Percentiles rank a stretch among this genome's conserved stretches.
These are phyloP conservation scores for Apis laboriosa DNA, from an alignment of 1,140 invertebrate genomes.

Conservation along the genomic window DNA sequence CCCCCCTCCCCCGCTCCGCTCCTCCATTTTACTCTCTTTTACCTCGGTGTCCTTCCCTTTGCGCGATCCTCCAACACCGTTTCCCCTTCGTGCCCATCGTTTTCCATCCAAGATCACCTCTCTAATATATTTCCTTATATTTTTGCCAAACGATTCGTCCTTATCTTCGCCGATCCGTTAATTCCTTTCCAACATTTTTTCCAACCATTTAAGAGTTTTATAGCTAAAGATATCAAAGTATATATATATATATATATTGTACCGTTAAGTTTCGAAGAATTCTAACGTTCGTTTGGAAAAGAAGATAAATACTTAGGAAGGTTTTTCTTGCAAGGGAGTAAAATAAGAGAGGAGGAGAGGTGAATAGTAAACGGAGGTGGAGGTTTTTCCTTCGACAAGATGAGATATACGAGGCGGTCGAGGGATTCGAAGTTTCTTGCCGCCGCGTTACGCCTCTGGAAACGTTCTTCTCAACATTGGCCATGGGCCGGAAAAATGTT, in stretches of 20 bases:
- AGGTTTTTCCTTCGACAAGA: not conserved
- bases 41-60: conserved; percentile 13
- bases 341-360: not conserved
- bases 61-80: not conserved
- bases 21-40: conserved; percentile 42
- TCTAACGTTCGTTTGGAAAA: no score
- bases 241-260: no score
- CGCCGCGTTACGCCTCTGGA: not conserved
- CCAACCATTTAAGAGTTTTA: no score
- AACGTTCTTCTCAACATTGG: not conserved
- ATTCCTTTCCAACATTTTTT: no score
- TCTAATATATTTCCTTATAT: no score
- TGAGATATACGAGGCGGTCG: not conserved
- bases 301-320: no score
- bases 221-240: no score
- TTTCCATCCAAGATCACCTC: no score
- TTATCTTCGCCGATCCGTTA: no score
- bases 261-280: not conserved
- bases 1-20: not conserved
- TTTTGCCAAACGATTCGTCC: no score
- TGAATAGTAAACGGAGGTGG: not conserved
- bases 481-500: conserved; percentile 19
- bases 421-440: not conserved
- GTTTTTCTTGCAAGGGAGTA: no score
- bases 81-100: not conserved